phyloP scores from a whole-genome alignment of 1,140 invertebrate genomes.

The Akabosia matsudoensis region DNA sequence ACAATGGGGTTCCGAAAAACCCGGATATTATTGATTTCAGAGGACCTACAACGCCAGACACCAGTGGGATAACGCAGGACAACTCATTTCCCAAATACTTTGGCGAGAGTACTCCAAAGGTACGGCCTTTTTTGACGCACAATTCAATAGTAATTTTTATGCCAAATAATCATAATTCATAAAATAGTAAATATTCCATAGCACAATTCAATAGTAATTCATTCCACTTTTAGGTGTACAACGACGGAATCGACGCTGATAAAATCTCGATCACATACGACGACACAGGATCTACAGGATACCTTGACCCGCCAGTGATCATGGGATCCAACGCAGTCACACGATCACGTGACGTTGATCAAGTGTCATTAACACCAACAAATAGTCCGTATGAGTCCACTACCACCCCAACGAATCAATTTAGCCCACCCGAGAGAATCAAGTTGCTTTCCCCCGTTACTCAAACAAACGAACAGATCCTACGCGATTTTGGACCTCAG shows the following conservation, averaged over 20 bases:
- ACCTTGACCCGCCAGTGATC: conserved; percentile 12
- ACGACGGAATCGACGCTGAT: neutral
- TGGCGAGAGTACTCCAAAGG: neutral
- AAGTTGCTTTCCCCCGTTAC: too few species aligned
- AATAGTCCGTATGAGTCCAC: neutral
- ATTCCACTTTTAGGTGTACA: too few species aligned
- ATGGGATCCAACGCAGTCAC: neutral
- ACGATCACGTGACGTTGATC: neutral
- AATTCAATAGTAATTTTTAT: too few species aligned
- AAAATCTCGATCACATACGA: conserved; percentile 8
- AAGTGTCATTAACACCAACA: neutral
- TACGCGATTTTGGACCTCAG: conserved; percentile 7
- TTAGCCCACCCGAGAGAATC: neutral
- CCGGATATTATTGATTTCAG: too few species aligned
- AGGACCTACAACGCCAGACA: conserved; percentile 17
- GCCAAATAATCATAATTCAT: too few species aligned
- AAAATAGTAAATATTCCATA: too few species aligned
- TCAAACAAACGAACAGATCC: conserved; percentile 6
- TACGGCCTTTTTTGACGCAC: too few species aligned
- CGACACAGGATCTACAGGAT: conserved; percentile 1
- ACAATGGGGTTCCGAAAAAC: too few species aligned
- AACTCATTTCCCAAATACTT: neutral
- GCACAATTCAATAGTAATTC: too few species aligned
- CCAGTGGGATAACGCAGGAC: too few species aligned
- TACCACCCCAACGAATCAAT: neutral